Base-by-base conservation (phyloP, 2,113 vertebrate species). In the Condylura cristata region DNA sequence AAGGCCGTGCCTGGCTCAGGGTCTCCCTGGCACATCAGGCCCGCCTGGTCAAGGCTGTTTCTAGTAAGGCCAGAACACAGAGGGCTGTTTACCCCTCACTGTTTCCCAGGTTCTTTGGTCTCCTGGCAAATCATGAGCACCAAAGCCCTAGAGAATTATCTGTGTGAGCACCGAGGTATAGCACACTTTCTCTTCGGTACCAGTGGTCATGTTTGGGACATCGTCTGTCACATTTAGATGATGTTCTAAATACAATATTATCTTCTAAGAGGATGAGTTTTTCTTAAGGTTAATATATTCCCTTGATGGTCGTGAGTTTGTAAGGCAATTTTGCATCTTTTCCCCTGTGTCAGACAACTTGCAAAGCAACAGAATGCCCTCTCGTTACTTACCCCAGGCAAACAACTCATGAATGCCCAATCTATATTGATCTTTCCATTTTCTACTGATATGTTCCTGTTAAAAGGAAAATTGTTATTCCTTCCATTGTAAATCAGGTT, bases 381-480 rank as follows among this genome's bases (percentile, higher is more conserved):
- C 4, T 17, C 30, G 24, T 75, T 66, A 37, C 4, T 22, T 78
- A 37, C 32, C 30, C 17, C 65, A 53, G 10, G 22, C 9, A 72
- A 82, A 80, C 24, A 28, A 18, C 20, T 79, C 24, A 60, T 46
- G 78, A 91, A 32, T 68, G 63, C 24, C 32, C 4, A 39, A 0
- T 46, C 20, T 86, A 60, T 41, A 32, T 2, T 22, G 14, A 14
- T 46, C 32, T 26, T 95, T 20, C 4, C 32, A 16, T 85, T 66
- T 95, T 63, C 60, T 56, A 60, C 44, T 39, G 7, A 70, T 41
- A 5, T 13, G 28, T n/a, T 70, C 79, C 32, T 93, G 92, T 85
- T 9, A 86, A 83, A 88, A 83, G 51, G 56, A 82, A 83, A 89
- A 60, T 30, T 48, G 80, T 75, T 12, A 68, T 39, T 88, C 92